These are phyloP conservation scores for Hetaerina titia DNA, from an alignment of 2,888 invertebrate genomes.

Conservation along the genomic window DNA sequence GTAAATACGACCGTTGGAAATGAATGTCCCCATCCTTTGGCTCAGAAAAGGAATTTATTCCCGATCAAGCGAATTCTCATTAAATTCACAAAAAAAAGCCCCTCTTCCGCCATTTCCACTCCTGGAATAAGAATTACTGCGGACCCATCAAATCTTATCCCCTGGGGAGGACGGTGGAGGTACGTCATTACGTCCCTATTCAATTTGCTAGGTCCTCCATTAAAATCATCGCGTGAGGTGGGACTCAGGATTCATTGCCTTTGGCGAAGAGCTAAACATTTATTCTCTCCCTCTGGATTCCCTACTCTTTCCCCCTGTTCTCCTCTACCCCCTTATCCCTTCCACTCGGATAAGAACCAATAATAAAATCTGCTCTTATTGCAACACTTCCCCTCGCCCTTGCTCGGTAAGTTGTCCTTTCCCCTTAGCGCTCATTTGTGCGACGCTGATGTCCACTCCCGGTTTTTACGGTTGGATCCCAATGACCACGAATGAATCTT, in stretches of 20 bases:
- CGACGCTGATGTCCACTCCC: slow-evolving; percentile 27
- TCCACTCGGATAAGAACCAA: slow-evolving; percentile 23
- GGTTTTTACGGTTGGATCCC: slow-evolving; percentile 19
- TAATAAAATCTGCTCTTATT: slow-evolving; percentile 60
- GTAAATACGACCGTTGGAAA: too few relatives aligned
- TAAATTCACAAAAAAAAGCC: not conserved
- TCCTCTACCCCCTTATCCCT: not conserved
- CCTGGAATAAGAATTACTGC: slow-evolving; percentile 11
- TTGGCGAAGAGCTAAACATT: slow-evolving; percentile 25
- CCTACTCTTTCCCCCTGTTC: not conserved
- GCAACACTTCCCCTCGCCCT: slow-evolving; percentile 19
- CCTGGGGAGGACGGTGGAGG: not conserved
- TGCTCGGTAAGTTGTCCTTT: not conserved
- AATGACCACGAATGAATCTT: slow-evolving; percentile 21
- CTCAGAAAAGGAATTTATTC: not conserved
- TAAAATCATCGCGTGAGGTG: slow-evolving; percentile 47
- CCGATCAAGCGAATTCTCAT: slow-evolving; percentile 8
- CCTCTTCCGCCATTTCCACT: not conserved
- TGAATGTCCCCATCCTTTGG: not conserved
- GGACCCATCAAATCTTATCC: not conserved
- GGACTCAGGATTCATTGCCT: slow-evolving; percentile 30
- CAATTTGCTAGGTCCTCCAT: slow-evolving; percentile 49
- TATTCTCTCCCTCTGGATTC: not conserved
- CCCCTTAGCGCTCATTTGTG: slow-evolving; percentile 36
- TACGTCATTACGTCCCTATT: slow-evolving; percentile 46